Evolutionary conservation across 2,797 vertebrate genomes (phyloP).

Genomic region (Tympanoctomys barrerae): DNA sequence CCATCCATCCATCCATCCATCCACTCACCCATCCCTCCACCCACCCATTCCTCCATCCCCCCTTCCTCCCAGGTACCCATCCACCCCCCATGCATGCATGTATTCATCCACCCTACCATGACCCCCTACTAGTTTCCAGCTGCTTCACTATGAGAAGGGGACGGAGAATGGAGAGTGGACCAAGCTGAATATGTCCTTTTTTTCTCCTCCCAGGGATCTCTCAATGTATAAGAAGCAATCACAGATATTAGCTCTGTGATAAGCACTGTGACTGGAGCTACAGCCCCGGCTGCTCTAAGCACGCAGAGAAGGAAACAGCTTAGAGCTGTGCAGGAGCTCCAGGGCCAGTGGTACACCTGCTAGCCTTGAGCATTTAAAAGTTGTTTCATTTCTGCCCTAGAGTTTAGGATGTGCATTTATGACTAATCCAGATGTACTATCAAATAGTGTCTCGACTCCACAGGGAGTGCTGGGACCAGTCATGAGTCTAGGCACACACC

Average conservation of each 20-base stretch:
- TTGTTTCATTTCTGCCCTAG: not conserved
- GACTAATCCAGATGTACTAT: not conserved
- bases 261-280: not conserved
- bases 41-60: not conserved
- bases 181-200: not conserved
- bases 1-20: no score
- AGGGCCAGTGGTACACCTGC: rapidly evolving
- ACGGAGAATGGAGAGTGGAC: not conserved
- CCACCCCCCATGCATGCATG: not conserved
- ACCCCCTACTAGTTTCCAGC: not conserved
- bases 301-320: not conserved
- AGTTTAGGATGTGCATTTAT: not conserved
- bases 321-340: not conserved
- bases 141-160: not conserved
- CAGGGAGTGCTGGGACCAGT: not conserved
- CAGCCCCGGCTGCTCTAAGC: not conserved
- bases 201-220: not conserved
- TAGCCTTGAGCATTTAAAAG: not conserved
- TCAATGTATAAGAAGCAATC: not conserved
- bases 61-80: not conserved
- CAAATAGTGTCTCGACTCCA: not conserved
- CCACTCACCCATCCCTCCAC: no score
- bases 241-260: rapidly evolving
- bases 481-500: not conserved
- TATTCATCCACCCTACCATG: no score